Base-by-base conservation (phyloP, 2,797 vertebrate species). In the Paguma larvata region DNA sequence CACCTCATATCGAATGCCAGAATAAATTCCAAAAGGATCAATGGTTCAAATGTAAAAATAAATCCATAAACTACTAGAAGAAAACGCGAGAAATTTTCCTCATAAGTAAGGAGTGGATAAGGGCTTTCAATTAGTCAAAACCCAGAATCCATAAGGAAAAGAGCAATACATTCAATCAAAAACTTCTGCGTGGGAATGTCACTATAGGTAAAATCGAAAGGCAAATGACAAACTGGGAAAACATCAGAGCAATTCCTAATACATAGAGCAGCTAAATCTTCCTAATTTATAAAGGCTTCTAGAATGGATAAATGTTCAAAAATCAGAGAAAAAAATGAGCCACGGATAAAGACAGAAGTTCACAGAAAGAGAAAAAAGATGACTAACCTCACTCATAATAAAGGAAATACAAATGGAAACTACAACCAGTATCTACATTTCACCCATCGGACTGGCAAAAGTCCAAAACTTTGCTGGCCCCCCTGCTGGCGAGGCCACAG, bases 1-100 rank as follows among this genome's bases (percentile, higher is more conserved):
- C 70, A 59, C 68, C 38, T 91, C 41, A 16, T 53, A 63, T 92
- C 25, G 34, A 92, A 97, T 70, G 80, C 94, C 91, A 96, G 94
- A 85, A 90, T 75, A 82, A 75, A 91, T 44, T 94, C 67, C 88
- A 90, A 94, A 97, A 82, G 46, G 73, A 93, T 67, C 87, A 93
- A 78, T 70, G 80, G 48, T 87, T 97, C 87, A 70, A 85, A 77
- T 79, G 23, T 93, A 90, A 93, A 95, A 97, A 77, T 86, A 93
- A 96, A 94, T 62, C 56, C 75, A 89, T 72, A 84, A 92, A 85
- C 72, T 77, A 63, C 48, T 90, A 65, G 51, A 85, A 91, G 85
- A 91, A 91, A 82, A 84, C 67, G 72, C 34, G 85, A 95, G 77
- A 87, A 95, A 95, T 59, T 73, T 82, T 48, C 27, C 48, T 96